Evolutionary conservation across 2,113 vertebrate genomes (phyloP).

Genomic region (Dasyornis broadbenti): DNA sequence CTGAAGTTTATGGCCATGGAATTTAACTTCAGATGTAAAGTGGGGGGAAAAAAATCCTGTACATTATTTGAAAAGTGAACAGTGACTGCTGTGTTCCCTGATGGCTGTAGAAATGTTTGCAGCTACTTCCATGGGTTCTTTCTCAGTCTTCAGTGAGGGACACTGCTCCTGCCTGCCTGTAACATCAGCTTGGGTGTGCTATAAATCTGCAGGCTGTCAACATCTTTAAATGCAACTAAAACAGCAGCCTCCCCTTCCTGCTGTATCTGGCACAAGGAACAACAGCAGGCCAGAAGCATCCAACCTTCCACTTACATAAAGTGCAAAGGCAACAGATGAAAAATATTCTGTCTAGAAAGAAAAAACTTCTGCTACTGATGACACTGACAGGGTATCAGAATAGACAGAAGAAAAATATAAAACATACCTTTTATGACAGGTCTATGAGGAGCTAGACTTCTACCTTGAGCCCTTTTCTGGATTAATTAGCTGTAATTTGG

Average conservation of each 20-base stretch:
- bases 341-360: neutral
- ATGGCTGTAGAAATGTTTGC: neutral
- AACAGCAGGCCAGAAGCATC: neutral
- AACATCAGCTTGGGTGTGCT: neutral
- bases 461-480: neutral
- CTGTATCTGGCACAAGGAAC: neutral
- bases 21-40: neutral
- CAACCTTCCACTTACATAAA: neutral
- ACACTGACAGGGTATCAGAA: neutral
- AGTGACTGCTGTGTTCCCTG: neutral
- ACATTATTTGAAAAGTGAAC: neutral
- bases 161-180: neutral
- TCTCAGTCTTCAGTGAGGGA: neutral
- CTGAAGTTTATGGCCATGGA: neutral
- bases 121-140: neutral
- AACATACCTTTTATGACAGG: neutral
- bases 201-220: neutral
- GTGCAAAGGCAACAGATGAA: neutral
- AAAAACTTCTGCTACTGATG: neutral
- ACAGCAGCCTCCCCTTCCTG: neutral
- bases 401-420: neutral
- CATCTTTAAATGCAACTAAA: neutral
- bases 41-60: neutral
- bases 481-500: neutral
- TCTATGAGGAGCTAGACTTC: neutral